Conservation (phyloP, 35 echinoderm and acorn worm genomes). For the Strongylocentrotus purpuratus region DNA sequence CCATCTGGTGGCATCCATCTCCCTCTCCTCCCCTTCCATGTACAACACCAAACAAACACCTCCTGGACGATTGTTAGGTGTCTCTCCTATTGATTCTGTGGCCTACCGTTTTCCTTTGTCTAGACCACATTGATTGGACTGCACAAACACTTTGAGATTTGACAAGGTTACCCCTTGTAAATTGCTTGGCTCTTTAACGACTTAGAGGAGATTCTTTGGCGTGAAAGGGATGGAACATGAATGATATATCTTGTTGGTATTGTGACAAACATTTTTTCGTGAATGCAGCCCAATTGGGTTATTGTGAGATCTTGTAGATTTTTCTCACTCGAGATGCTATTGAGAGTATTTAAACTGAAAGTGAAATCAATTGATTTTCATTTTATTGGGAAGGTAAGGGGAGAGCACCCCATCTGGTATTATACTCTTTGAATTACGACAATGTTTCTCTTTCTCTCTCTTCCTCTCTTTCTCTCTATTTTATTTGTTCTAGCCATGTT, state of each 20-base stretch:
- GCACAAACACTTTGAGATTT: background rate
- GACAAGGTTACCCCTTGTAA: background rate
- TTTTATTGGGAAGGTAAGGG: background rate
- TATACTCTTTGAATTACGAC: too few relatives aligned
- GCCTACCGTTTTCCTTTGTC: background rate
- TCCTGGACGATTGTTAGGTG: background rate
- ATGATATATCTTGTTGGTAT: background rate
- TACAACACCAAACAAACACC: constrained; percentile 1
- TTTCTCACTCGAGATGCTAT: background rate
- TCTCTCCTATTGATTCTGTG: background rate
- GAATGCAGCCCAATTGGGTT: background rate
- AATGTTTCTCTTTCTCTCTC: background rate
- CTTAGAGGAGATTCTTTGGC: background rate
- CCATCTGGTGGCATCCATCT: background rate
- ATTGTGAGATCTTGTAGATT: background rate
- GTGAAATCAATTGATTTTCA: constrained; percentile 3
- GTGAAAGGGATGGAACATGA: background rate
- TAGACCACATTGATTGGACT: background rate
- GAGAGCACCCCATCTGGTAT: too few relatives aligned
- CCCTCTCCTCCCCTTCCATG: background rate
- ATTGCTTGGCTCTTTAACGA: background rate
- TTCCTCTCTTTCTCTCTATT: background rate
- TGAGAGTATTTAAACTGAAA: background rate
- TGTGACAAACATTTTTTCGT: background rate
- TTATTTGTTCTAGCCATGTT: background rate